Evolutionary conservation across 1,140 invertebrate genomes (phyloP).

Genomic region (Zaprionus ghesquierei): DNA sequence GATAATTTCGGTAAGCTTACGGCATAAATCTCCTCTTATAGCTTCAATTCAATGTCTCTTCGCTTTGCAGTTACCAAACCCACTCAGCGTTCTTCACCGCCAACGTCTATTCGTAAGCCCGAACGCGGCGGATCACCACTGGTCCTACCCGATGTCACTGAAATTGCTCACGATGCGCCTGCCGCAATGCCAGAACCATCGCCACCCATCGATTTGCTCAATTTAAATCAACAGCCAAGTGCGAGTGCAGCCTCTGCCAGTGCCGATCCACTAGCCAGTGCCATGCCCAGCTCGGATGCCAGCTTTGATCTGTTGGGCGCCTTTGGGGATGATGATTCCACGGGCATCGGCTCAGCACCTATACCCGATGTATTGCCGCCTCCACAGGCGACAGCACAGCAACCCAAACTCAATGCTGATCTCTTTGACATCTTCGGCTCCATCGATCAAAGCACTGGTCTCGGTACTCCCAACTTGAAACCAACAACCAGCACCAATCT

Average conservation of each 20-base stretch:
- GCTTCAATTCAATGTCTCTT: background rate
- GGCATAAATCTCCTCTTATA: background rate
- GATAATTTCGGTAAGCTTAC: constrained; percentile 88
- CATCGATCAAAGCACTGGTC: constrained; percentile 43
- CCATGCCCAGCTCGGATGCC: constrained; percentile 83
- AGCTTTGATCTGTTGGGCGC: constrained; percentile 87
- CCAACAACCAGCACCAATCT: constrained; percentile 19
- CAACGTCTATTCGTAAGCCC: constrained; percentile 15
- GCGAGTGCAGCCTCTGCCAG: constrained; percentile 26
- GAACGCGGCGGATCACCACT: constrained; percentile 56
- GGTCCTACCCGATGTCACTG: constrained; percentile 75
- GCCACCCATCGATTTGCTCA: constrained; percentile 83
- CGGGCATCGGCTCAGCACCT: constrained; percentile 67
- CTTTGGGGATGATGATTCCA: constrained; percentile 82
- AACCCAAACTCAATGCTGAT: constrained; percentile 63
- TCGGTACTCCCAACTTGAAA: constrained; percentile 47
- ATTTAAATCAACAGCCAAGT: constrained; percentile 82
- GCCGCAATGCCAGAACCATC: constrained; percentile 63
- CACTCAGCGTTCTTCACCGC: constrained; percentile 31
- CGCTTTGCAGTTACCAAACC: constrained; percentile 73
- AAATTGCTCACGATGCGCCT: constrained; percentile 61
- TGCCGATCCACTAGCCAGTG: constrained; percentile 65
- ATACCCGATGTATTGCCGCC: constrained; percentile 73
- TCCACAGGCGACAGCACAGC: constrained; percentile 33
- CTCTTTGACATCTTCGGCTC: constrained; percentile 79